Evolutionary conservation across 37 sponge, comb jelly and placozoan genomes (phyloP).

Genomic region (Crambe crambe): DNA sequence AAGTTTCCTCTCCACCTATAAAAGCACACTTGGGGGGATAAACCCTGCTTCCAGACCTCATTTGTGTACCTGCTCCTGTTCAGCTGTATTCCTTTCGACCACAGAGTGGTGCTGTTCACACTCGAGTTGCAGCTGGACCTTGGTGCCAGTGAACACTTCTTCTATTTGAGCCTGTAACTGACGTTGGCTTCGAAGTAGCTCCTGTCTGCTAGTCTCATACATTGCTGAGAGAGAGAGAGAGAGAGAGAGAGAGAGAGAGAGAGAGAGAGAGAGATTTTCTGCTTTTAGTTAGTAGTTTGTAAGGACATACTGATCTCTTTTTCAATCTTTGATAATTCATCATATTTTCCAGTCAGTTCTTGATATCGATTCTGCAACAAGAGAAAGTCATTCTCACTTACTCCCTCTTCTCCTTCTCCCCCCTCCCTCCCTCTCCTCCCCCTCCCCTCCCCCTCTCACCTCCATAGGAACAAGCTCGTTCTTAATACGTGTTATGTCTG

Average conservation of each 20-base stretch:
- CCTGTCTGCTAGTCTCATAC: conserved; percentile 61
- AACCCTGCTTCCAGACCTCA: too few relatives aligned
- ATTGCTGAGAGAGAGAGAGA: conserved; percentile 39
- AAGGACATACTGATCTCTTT: conserved; percentile 49
- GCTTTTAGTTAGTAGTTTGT: not conserved
- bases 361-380: conserved; percentile 3
- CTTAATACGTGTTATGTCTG: conserved; percentile 41
- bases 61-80: conserved; percentile 51
- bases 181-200: conserved; percentile 44
- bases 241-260: not conserved
- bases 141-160: conserved; percentile 31
- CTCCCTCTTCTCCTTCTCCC: not conserved
- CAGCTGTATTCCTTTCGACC: conserved; percentile 34
- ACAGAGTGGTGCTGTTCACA: conserved; percentile 34
- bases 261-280: too few relatives aligned
- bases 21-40: conserved; percentile 1
- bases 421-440: not conserved
- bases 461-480: conserved; percentile 70
- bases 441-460: conserved; percentile 13
- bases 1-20: conserved; percentile 41
- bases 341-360: conserved; percentile 64
- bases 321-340: conserved; percentile 44
- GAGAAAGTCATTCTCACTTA: not conserved
- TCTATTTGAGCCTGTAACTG: conserved; percentile 46
- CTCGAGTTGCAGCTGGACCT: conserved; percentile 36